Base-by-base conservation (phyloP, 2,113 vertebrate species). In the Bubo bubo region DNA sequence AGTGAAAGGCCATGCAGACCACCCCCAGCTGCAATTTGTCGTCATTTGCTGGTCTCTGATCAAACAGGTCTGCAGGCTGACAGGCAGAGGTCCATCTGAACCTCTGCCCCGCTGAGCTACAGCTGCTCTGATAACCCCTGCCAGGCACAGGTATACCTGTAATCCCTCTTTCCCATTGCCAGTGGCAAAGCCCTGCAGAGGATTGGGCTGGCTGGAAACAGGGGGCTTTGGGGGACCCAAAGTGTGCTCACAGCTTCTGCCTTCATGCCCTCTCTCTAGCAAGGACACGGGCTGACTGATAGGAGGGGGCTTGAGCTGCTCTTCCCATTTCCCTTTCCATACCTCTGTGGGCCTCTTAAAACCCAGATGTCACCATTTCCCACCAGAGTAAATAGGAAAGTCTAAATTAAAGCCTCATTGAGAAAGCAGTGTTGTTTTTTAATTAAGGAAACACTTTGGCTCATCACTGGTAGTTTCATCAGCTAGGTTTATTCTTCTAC, bases 231-330 rank as follows among this genome's bases (percentile, higher is more conserved):
- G 8, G 8, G 4, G 8, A n/a, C 6, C 7, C 26, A 35, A 64
- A 55, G 11, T 17, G 12, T 7, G 12, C 17, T 49, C 8, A 28
- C 2, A 4, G 14, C 21, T 79, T 83, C 52, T 75, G 14, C 3
- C 10, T 8, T 89, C 19, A 22, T 4, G 1, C 4, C 3, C 5
- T 60, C 23, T 39, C 8, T 70, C 28, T 18, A 52, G n/a, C 22
- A 56, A 20, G 66, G 9, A 7, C 32, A 55, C 0, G 1, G 9
- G 24, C 39, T 74, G 21, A 47, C 19, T 1, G 1, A 8, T 0
- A 4, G 24, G 37, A 79, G 11, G 28, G 7, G 21, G 15, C 34
- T 79, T 34, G 30, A 86, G 20, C 13, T 71, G 23, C 23, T 66
- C 8, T 30, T 71, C 23, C 27, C 4, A 18, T 63, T 89, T 83